These are phyloP conservation scores for Alfaro cultratus DNA, from an alignment of 2,797 vertebrate genomes.

Conservation along the genomic window DNA sequence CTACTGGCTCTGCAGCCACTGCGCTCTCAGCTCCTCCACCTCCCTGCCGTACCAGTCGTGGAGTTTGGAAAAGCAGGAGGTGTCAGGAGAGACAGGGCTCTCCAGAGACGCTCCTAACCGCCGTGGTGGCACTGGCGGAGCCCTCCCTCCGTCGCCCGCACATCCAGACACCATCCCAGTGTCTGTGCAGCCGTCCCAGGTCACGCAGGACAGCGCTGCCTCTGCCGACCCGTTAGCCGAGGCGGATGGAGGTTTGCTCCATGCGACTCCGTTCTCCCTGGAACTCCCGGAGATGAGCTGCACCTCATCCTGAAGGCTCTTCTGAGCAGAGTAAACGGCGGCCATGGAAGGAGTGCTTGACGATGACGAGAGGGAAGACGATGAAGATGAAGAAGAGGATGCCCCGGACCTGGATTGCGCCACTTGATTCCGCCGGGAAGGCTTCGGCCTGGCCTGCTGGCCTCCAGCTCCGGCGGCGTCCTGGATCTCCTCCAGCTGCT, in stretches of 20 bases:
- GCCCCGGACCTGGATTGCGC: conserved; percentile 59
- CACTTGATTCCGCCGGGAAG: conserved; percentile 44
- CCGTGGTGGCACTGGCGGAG: conserved; percentile 83
- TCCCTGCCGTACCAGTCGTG: conserved; percentile 89
- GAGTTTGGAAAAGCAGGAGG: conserved; percentile 84
- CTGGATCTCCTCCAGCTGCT: conserved; percentile 90
- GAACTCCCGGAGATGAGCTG: conserved; percentile 54
- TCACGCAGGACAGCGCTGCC: conserved; percentile 49
- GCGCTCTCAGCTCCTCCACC: conserved; percentile 81
- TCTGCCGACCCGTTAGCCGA: conserved; percentile 63
- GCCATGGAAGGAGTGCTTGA: conserved; percentile 32
- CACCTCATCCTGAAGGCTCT: conserved; percentile 61
- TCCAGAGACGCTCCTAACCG: conserved; percentile 72
- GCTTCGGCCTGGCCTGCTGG: conserved; percentile 43
- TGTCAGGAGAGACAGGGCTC: conserved; percentile 69
- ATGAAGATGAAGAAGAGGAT: conserved; percentile 65
- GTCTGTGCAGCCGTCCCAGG: conserved; percentile 69
- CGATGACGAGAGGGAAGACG: conserved; percentile 65
- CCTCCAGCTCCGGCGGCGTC: conserved; percentile 37
- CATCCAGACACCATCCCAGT: conserved; percentile 28
- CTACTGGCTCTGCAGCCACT: conserved; percentile 86
- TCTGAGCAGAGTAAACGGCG: conserved; percentile 21
- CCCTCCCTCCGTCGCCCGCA: conserved; percentile 48
- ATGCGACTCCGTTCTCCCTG: conserved; percentile 86
- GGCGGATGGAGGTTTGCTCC: conserved; percentile 76